Conservation (phyloP, 2,888 invertebrate species). For the Pteria penguin region DNA sequence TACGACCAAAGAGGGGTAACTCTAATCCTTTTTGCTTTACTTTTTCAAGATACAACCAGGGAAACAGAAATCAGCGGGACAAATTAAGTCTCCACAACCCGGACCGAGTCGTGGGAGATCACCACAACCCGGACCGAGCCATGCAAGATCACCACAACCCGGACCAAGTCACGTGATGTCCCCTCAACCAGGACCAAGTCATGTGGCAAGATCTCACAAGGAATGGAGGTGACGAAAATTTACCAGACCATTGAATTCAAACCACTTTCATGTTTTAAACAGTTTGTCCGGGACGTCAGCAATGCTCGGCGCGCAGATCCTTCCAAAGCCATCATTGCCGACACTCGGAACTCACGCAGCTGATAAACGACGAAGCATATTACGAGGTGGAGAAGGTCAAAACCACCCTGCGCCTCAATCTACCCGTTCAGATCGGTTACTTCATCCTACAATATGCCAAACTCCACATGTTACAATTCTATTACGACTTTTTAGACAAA, state of each 20-base stretch:
- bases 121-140: too few relatives aligned
- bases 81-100: too few relatives aligned
- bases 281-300: slow-evolving; percentile 36
- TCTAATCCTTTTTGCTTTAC: too few relatives aligned
- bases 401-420: slow-evolving; percentile 37
- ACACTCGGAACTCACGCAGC: slow-evolving; percentile 34
- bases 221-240: too few relatives aligned
- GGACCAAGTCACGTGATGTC: too few relatives aligned
- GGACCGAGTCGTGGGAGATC: too few relatives aligned
- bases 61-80: too few relatives aligned
- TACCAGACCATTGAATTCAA: slow-evolving; percentile 47
- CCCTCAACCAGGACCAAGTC: too few relatives aligned
- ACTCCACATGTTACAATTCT: slow-evolving; percentile 54
- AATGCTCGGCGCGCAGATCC: slow-evolving; percentile 21
- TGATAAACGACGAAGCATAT: slow-evolving; percentile 29
- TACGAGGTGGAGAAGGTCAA: slow-evolving; percentile 46
- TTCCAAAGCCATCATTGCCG: slow-evolving; percentile 38
- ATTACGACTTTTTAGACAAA: slow-evolving; percentile 52
- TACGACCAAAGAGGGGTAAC: too few relatives aligned
- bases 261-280: slow-evolving; percentile 35
- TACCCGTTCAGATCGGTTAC: slow-evolving; percentile 55
- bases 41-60: too few relatives aligned
- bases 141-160: too few relatives aligned
- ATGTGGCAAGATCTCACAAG: too few relatives aligned
- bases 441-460: slow-evolving; percentile 59